phyloP scores from a whole-genome alignment of 2,113 vertebrate species.

The Cathartes aura region DNA sequence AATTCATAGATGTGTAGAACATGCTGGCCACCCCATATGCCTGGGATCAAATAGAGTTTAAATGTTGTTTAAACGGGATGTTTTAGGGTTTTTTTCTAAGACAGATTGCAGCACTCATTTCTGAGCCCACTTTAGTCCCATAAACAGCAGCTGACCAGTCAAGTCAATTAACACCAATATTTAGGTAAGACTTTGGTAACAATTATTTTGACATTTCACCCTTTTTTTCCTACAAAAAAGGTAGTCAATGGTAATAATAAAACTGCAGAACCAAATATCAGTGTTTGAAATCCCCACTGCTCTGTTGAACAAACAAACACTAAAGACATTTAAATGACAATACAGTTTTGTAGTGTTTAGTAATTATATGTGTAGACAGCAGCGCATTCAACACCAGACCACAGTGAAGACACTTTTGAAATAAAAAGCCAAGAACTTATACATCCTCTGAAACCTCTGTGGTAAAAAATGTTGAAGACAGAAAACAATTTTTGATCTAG shows the following conservation, averaged over 20 bases:
- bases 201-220: background rate
- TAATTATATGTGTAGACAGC: background rate
- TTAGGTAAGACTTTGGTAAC: background rate
- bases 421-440: background rate
- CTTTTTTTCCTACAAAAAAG: background rate
- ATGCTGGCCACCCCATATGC: background rate
- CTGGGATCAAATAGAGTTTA: background rate
- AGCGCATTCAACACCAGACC: background rate
- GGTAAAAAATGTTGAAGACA: background rate
- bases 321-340: background rate
- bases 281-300: background rate
- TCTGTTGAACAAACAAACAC: background rate
- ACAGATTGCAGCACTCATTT: background rate
- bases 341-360: background rate
- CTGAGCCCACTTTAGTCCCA: background rate
- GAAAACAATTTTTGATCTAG: background rate
- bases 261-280: background rate
- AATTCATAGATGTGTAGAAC: background rate
- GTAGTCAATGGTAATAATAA: background rate
- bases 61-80: background rate
- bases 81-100: background rate
- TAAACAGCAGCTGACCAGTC: background rate
- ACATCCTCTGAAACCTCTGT: background rate
- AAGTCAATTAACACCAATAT: background rate
- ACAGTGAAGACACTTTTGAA: background rate